Base-by-base conservation (phyloP, 2,888 invertebrate genomes). In the Lordiphosa fenestrarum region DNA sequence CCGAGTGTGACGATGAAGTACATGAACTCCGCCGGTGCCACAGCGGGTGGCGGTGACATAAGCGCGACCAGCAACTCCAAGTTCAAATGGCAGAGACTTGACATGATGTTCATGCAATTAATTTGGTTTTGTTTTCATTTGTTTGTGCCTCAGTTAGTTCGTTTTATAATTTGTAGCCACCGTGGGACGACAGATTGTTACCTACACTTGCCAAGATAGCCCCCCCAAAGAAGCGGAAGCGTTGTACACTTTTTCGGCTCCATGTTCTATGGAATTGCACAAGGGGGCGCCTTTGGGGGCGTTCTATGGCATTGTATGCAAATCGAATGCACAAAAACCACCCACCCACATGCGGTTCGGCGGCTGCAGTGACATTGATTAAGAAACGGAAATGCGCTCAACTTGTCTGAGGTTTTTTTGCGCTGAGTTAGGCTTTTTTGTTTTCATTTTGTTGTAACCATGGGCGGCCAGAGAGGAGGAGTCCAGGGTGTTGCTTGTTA, bases 311-410 rank as follows among this genome's bases (percentile, higher is more conserved):
- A 80, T 80, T 80, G 80, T 80, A 76, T 80, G 80, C 81, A 74
- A 80, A 80, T 80, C 37, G 50, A 64, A 66, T 56, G 66, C 64
- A 55, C 44, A 63, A 66, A 75, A 72, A 66, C 53, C 51, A 59
- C 52, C 53, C 51, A 59, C 52, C 54, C 54, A 66, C 69, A 57
- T 42, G 59, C 46, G 48, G 59, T 72, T 69, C 55, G 63, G 65
- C 69, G 82, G 73, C 77, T 73, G 73, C 71, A 73, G 57, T 77
- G 84, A 81, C 81, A 84, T 81, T 81, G 81, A 66, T 73, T 69
- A 65, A 75, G 75, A 81, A 81, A 81, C 81, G 81, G 81, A 81
- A 84, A 81, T 77, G 81, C 75, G 75, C 69, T 71, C 71, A 73
- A 57, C 57, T 68, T 65, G 74, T 69, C 66, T 71, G 69, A 33